phyloP scores from a whole-genome alignment of 2,797 vertebrate genomes.

The Characodon lateralis region DNA sequence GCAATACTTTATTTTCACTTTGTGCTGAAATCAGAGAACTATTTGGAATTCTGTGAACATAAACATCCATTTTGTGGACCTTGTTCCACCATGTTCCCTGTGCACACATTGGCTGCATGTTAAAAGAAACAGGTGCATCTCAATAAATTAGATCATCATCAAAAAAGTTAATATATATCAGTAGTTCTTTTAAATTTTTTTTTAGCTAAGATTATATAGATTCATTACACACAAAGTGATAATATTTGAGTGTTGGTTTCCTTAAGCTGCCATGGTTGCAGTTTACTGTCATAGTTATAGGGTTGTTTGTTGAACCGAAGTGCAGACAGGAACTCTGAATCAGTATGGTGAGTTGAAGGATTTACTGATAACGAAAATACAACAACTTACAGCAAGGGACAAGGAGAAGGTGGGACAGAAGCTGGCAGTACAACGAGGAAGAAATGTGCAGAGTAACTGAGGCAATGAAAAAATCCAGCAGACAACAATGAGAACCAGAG shows the following conservation, averaged over 20 bases:
- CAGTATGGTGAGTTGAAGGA: too few species aligned
- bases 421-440: too few species aligned
- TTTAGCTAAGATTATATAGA: not conserved
- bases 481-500: too few species aligned
- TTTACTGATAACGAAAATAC: too few species aligned
- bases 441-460: too few species aligned
- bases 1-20: conserved; percentile 36
- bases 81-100: not conserved
- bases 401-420: too few species aligned
- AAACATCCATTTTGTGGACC: not conserved
- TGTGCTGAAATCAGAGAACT: not conserved
- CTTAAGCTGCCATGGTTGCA: not conserved
- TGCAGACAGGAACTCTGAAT: too few species aligned
- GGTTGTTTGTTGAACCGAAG: too few species aligned
- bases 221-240: not conserved
- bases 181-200: not conserved
- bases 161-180: not conserved
- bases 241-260: not conserved
- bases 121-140: not conserved
- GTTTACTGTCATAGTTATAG: not conserved
- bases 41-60: not conserved
- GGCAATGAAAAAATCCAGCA: too few species aligned
- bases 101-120: not conserved
- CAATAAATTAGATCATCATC: not conserved
- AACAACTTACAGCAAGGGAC: too few species aligned